Conservation (phyloP, 37 sponge, comb jelly and placozoan species). For the Cladorhizidae sp. region DNA sequence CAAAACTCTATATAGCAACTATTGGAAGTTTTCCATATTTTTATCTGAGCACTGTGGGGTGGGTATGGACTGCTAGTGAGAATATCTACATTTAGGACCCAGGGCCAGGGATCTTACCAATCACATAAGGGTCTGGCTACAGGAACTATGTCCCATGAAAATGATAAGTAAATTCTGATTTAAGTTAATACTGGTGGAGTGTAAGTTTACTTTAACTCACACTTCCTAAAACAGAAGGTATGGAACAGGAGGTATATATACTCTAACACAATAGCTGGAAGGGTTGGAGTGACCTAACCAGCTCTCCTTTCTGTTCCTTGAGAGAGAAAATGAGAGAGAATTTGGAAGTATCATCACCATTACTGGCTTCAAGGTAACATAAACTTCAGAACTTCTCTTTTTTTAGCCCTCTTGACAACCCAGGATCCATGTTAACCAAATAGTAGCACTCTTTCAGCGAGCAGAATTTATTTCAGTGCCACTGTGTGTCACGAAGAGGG, state of each 20-base stretch:
- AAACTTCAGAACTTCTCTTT: background rate
- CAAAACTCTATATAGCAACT: too few species aligned
- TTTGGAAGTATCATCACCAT: slow-evolving; percentile 7
- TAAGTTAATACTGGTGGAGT: too few species aligned
- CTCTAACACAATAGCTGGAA: slow-evolving; percentile 72
- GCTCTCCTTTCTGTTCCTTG: slow-evolving; percentile 75
- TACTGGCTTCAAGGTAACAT: slow-evolving; percentile 18
- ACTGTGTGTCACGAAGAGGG: too few species aligned
- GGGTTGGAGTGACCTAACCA: slow-evolving; percentile 85
- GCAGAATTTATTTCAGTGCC: too few species aligned
- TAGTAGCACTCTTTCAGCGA: too few species aligned
- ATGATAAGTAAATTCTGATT: too few species aligned
- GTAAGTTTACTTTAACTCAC: background rate
- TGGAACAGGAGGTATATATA: background rate
- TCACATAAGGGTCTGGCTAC: background rate
- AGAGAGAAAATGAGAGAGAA: slow-evolving; percentile 88
- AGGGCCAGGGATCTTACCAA: too few species aligned
- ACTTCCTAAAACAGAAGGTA: too few species aligned
- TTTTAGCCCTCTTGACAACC: slow-evolving; percentile 17
- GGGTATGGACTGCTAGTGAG: too few species aligned
- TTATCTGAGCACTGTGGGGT: too few species aligned
- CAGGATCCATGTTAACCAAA: background rate
- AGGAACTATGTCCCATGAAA: background rate
- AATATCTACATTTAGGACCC: too few species aligned
- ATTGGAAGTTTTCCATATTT: too few species aligned